Evolutionary conservation across 2,113 vertebrate genomes (phyloP).

Genomic region (Mola mola): DNA sequence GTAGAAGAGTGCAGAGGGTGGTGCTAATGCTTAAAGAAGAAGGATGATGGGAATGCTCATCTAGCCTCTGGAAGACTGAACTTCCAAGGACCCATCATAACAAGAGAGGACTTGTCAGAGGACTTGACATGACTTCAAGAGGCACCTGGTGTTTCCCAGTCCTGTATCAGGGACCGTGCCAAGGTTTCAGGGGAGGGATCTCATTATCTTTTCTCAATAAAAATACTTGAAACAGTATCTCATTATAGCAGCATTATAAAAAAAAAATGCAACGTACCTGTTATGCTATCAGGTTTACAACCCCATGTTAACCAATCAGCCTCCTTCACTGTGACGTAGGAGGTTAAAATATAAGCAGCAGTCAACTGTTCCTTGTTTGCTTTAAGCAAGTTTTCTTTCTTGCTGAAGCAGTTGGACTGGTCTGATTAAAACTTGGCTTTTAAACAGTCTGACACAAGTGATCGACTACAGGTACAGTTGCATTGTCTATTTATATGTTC

Average conservation of each 20-base stretch:
- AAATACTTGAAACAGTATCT: not conserved
- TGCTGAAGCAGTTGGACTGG: constrained; percentile 7
- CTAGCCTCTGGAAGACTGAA: too few species aligned
- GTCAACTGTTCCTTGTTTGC: constrained; percentile 12
- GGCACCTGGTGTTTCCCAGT: too few species aligned
- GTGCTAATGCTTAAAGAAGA: too few species aligned
- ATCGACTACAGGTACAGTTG: constrained; percentile 46
- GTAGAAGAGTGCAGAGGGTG: too few species aligned
- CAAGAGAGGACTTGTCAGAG: too few species aligned
- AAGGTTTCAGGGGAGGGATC: too few species aligned
- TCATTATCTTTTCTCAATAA: too few species aligned
- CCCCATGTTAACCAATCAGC: constrained; percentile 58
- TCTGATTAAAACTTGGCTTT: not conserved
- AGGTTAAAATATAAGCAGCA: constrained; percentile 55
- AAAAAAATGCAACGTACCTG: not conserved
- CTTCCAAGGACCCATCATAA: too few species aligned
- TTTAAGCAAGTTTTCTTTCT: not conserved
- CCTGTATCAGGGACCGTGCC: too few species aligned
- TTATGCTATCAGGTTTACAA: constrained; percentile 71
- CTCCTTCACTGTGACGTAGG: constrained; percentile 10
- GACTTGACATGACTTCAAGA: too few species aligned
- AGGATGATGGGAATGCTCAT: too few species aligned
- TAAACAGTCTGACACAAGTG: constrained; percentile 13
- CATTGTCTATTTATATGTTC: not conserved
- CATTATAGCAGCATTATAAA: constrained; percentile 19